Base-by-base conservation (phyloP, 2,797 vertebrate species). In the Hypotaenidia philippensis region DNA sequence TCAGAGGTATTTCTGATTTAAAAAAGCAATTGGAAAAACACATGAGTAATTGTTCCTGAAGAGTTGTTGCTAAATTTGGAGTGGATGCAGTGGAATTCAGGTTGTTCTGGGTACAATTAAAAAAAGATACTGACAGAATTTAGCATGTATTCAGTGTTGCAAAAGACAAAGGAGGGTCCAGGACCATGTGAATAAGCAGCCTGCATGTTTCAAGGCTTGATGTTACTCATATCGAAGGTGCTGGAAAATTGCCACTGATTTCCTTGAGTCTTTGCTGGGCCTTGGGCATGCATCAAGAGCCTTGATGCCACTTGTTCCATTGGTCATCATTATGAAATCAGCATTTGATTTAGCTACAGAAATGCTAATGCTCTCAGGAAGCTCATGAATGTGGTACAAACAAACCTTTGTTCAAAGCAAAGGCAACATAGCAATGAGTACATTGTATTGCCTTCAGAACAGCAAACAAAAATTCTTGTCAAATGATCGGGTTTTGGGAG, bases 11-110 rank as follows among this genome's bases (percentile, higher is more conserved):
- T 84, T 87, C 52, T 85, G 31, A 44, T 92, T 92, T 77, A 75
- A 53, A 83, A 92, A 83, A 70, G 29, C 50, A 91, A 71, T 59
- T 87, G 41, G 41, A 87, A 91, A 94, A 93, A 15, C 34, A 83
- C 27, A 74, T 31, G 40, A 87, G 26, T 82, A 90, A 91, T 87
- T 89, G 64, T 71, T 94, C 79, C 32, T 87, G 57, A 80, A 85
- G 23, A 83, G 50, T 4, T 64, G 21, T 66, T 89, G 57, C 53
- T 92, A 87, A 80, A 85, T 80, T 83, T 85, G 49, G 52, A 87
- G 41, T 5, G 89, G 38, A 83, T 18, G 9, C 26, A 75, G 18
- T 47, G n/a, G 26, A 77, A 87, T 90, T 70, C 45, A 68, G 10
- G 19, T 57, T 36, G 16, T 68, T 87, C 53, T 55, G 53, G 3